phyloP scores from a whole-genome alignment of 2,888 invertebrate species.

The Xylocampa areola region DNA sequence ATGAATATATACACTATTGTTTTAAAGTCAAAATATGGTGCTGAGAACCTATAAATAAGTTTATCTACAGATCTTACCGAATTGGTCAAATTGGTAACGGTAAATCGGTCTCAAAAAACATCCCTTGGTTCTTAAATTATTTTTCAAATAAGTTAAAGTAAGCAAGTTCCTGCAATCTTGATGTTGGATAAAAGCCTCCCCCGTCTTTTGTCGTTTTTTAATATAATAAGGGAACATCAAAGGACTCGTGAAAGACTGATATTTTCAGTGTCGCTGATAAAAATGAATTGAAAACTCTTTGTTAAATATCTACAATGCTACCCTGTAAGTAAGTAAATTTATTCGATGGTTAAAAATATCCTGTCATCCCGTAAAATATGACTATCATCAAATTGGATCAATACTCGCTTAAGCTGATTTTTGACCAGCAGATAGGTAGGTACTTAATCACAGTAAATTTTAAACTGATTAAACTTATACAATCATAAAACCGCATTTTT shows the following conservation, averaged over 20 bases:
- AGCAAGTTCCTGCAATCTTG: slow-evolving; percentile 7
- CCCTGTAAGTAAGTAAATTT: too few relatives aligned
- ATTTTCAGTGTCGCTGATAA: slow-evolving; percentile 29
- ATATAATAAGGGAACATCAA: slow-evolving; percentile 51
- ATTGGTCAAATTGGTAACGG: slow-evolving; percentile 24
- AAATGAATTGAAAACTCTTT: slow-evolving; percentile 16
- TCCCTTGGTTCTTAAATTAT: slow-evolving; percentile 1
- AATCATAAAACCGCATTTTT: too few relatives aligned
- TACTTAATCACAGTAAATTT: too few relatives aligned
- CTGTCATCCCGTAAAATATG: too few relatives aligned
- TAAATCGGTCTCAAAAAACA: slow-evolving; percentile 16
- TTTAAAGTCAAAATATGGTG: slow-evolving; percentile 18
- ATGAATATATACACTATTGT: slow-evolving; percentile 47
- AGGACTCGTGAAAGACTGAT: slow-evolving; percentile 24
- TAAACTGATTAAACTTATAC: too few relatives aligned
- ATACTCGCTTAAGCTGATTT: too few relatives aligned
- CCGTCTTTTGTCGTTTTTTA: slow-evolving; percentile 27
- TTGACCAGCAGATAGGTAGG: too few relatives aligned
- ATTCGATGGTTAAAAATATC: too few relatives aligned
- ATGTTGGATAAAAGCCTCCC: slow-evolving; percentile 24
- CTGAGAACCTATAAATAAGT: slow-evolving; percentile 31
- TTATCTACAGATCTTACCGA: slow-evolving; percentile 32
- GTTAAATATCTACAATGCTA: too few relatives aligned
- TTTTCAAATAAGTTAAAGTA: slow-evolving; percentile 5
- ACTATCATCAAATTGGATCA: too few relatives aligned